phyloP scores from a whole-genome alignment of 2,888 invertebrate species.

The Melanargia galathea region DNA sequence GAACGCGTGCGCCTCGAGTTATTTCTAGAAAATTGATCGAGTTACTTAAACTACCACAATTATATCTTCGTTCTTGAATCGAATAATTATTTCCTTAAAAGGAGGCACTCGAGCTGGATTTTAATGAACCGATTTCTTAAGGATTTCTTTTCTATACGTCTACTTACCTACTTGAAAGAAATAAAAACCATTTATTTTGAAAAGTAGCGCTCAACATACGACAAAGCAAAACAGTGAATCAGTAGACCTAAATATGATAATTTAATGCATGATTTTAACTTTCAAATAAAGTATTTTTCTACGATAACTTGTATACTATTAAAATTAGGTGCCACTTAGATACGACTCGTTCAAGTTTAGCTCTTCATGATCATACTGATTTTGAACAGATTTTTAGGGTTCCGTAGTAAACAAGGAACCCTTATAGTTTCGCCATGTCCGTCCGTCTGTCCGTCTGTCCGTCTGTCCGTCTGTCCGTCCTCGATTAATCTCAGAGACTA shows the following conservation, averaged over 20 bases:
- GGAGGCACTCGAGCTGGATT: conserved; percentile 15
- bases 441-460: no score
- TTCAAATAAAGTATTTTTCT: not conserved
- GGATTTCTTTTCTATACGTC: conserved; percentile 8
- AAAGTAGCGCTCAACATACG: not conserved
- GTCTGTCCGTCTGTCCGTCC: no score
- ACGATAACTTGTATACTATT: no score
- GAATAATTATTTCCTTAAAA: conserved; percentile 11
- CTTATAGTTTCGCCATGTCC: no score
- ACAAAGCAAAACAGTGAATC: conserved; percentile 11
- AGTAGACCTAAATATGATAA: conserved; percentile 9
- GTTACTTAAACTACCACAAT: conserved; percentile 22
- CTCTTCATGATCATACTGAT: no score
- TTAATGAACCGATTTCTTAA: conserved; percentile 20
- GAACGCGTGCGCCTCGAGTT: conserved; percentile 56
- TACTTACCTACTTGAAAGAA: conserved; percentile 12
- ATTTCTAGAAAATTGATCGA: conserved; percentile 72
- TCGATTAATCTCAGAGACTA: no score
- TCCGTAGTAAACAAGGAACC: no score
- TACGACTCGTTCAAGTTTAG: no score
- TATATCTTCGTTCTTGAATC: conserved; percentile 17
- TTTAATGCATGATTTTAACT: not conserved
- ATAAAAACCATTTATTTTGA: conserved; percentile 11
- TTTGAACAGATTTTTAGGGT: no score
- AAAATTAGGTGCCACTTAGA: no score